Base-by-base conservation (phyloP, 1,140 invertebrate species). In the Lucilia cuprina region DNA sequence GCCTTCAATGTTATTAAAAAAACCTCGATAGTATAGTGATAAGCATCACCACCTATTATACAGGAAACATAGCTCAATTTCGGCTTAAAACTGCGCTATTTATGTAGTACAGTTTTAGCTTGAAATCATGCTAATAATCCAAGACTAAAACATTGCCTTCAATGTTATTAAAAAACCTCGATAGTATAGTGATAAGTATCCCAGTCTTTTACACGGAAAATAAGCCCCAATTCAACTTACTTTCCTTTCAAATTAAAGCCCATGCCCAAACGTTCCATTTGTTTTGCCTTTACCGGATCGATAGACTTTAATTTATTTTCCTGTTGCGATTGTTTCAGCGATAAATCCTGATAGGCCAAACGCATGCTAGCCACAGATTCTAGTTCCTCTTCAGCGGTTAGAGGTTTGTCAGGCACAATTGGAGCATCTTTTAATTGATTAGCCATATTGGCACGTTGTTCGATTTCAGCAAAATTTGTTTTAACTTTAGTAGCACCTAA, bases 401-500 rank as follows among this genome's bases (percentile, higher is more conserved):
- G 84, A 19, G 87, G 84, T 86, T 91, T 90, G 91, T 93, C 92
- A 0, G 86, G 70, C 21, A 80, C 50, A n/a, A 83, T 83, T 0
- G 85, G 82, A 60, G 86, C 86, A 88, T 94, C 92, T 88, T 94
- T 95, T 47, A 86, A 86, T 89, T 96, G 94, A 90, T 97, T 97
- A 41, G 94, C 93, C 86, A 96, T 93, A 86, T 95, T 94, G 0
- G 97, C 97, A 88, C 97, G 95, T 87, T 95, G 95, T 92, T 99
- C 98, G 74, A 99, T 95, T 88, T 99, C 98, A n/a, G 96, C 96
- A 92, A 99, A 99, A 92, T 99, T 98, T 14, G 96, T 94, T 87
- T 95, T 97, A 8, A 99, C 96, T 91, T 97, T 97, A 83, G 98
- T 98, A n/a, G 98, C 99, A 83, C 98, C 98, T n/a, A 99, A 91